Base-by-base conservation (phyloP, 2,888 invertebrate genomes). In the Xanthia togata region DNA sequence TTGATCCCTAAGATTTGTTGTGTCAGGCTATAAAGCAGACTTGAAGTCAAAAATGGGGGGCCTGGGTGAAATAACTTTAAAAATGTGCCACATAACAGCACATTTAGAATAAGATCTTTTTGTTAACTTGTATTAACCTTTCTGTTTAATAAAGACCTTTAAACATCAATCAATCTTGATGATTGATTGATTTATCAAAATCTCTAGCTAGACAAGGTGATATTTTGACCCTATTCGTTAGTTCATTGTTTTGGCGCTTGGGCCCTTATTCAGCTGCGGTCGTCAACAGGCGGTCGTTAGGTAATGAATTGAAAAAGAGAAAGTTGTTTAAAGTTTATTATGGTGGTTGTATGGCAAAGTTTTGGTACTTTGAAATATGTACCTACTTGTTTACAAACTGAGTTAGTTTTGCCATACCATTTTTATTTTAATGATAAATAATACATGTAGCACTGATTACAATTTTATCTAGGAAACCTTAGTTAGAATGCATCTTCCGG, bases 261-360 rank as follows among this genome's bases (percentile, higher is more conserved):
- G 14, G 64, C 31, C 68, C 41, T 65, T 65, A 35, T 57, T 57
- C 26, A 31, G 23, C 53, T 23, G 60, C 63, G 41, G 0, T 31
- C 35, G 31, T 20, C 47, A 8, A 5, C 35, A 17, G 26, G 38
- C 63, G 11, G 20, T 55, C 65, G 35, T 81, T 69, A 73, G 55
- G 81, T 67, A 81, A 78, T 78, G 59, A 64, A 64, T 82, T 17
- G 70, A 53, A 69, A 81, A 84, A 83, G 85, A 73, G 85, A 85
- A 83, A 83, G 82, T 85, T 57, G 68, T 31, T 70, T 73, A 20
- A 63, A 68, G 31, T 73, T 44, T 59, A 57, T 50, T 57, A 60
- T 50, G 44, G 35, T 31, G 35, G 63, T 35, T 68, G 74, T 35
- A 70, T 64, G 53, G 38, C 38, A 63, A 57, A 31, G 47, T 35